These are phyloP conservation scores for Podiceps cristatus DNA, from an alignment of 2,113 vertebrate genomes.

Conservation along the genomic window DNA sequence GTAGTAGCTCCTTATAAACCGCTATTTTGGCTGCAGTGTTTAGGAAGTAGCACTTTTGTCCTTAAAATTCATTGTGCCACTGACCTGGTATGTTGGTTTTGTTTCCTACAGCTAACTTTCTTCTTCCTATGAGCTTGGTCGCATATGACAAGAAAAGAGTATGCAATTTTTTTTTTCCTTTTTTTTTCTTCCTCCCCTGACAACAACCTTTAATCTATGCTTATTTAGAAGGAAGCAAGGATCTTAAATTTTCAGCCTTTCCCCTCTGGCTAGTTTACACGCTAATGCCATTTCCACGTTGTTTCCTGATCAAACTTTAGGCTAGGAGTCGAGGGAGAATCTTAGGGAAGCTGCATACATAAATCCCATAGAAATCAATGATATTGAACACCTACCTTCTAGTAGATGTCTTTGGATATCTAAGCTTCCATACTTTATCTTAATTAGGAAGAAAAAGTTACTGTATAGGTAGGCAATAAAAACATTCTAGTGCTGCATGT, in stretches of 20 bases:
- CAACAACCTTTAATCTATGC: not conserved
- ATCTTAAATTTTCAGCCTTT: not conserved
- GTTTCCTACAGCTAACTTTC: not conserved
- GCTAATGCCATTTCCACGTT: not conserved
- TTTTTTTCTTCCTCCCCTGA: accelerated
- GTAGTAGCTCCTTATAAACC: not conserved
- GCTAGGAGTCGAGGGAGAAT: not conserved
- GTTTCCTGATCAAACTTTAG: not conserved
- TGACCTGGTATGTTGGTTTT: not conserved
- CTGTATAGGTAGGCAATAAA: not conserved
- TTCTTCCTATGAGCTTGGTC: not conserved
- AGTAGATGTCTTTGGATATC: not conserved
- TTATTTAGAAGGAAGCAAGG: not conserved
- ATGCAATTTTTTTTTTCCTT: not conserved
- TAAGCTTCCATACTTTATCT: not conserved
- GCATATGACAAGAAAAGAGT: not conserved
- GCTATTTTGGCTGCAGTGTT: not conserved
- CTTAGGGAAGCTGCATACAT: not conserved
- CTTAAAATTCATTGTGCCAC: not conserved
- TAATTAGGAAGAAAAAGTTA: not conserved
- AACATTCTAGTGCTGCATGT: not conserved
- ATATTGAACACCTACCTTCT: not conserved
- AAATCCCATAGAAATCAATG: not conserved
- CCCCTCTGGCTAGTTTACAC: not conserved
- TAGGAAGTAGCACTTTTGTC: not conserved